Conservation (phyloP, 1,140 invertebrate genomes). For the Pogonognathellus flavescens region DNA sequence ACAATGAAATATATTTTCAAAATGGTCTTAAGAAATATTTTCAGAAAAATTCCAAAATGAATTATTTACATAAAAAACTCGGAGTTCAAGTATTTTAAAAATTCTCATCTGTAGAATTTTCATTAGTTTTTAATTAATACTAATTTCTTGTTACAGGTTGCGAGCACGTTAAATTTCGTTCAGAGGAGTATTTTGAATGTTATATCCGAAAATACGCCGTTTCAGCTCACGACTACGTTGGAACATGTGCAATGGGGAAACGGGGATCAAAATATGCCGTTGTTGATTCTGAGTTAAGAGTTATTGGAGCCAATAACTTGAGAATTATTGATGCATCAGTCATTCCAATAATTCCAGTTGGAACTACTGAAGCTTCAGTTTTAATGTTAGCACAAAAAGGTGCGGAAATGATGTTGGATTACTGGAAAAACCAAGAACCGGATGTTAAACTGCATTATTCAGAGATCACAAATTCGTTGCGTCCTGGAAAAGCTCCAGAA, state of each 20-base stretch:
- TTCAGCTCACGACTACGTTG: background rate
- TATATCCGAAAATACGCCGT: slow-evolving; percentile 20
- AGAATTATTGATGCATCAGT: slow-evolving; percentile 73
- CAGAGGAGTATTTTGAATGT: slow-evolving; percentile 82
- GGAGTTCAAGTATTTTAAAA: no score
- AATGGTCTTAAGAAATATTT: background rate
- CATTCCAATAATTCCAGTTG: slow-evolving; percentile 69
- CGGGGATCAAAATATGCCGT: slow-evolving; percentile 76
- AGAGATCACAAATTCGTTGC: background rate
- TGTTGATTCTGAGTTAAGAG: slow-evolving; percentile 79
- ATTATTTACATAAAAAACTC: background rate
- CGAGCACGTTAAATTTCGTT: slow-evolving; percentile 75
- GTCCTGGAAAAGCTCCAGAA: background rate
- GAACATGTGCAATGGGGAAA: slow-evolving; percentile 72
- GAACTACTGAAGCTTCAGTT: slow-evolving; percentile 67
- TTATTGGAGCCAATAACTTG: slow-evolving; percentile 78
- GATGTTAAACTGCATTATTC: background rate
- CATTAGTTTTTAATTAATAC: background rate
- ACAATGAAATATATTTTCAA: background rate
- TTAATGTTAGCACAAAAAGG: slow-evolving; percentile 72
- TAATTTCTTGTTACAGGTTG: slow-evolving; percentile 72
- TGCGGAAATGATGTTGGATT: slow-evolving; percentile 65
- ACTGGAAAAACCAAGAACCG: slow-evolving; percentile 18
- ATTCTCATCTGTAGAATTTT: no score
- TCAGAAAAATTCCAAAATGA: background rate